Conservation (phyloP, 2,888 invertebrate species). For the Dioctria rufipes region DNA sequence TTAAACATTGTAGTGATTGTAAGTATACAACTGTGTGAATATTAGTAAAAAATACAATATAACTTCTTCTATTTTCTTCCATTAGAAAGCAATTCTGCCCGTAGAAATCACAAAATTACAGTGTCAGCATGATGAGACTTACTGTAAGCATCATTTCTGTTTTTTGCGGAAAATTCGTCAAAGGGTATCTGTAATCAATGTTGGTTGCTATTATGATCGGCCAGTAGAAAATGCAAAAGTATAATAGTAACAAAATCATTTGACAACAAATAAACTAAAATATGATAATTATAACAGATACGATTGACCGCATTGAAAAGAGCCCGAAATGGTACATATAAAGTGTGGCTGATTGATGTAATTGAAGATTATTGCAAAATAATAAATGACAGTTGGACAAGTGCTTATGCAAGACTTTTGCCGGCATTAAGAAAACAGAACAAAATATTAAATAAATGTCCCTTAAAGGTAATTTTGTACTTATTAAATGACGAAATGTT, state of each 20-base stretch:
- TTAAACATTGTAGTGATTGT: too few relatives aligned
- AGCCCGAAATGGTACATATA: not conserved
- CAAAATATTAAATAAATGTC: not conserved
- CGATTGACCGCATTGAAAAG: not conserved
- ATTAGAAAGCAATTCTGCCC: not conserved
- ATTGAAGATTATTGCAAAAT: slow-evolving; percentile 3
- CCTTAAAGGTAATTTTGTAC: not conserved
- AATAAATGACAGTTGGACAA: slow-evolving; percentile 10
- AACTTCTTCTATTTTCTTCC: not conserved
- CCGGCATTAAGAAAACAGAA: not conserved
- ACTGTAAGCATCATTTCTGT: slow-evolving; percentile 9
- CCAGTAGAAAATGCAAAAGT: slow-evolving; percentile 12
- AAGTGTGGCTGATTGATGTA: not conserved
- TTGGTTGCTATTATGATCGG: slow-evolving; percentile 5
- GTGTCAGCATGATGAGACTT: not conserved
- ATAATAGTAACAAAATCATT: not conserved
- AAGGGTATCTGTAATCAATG: slow-evolving; percentile 8
- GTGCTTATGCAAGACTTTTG: not conserved
- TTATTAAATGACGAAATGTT: not conserved
- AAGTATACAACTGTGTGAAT: too few relatives aligned
- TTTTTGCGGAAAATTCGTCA: not conserved
- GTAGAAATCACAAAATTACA: slow-evolving; percentile 15
- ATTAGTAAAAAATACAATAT: too few relatives aligned
- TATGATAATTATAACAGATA: not conserved
- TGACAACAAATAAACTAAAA: not conserved